Base-by-base conservation (phyloP, 2,888 invertebrate species). In the Slavum lentiscoides region DNA sequence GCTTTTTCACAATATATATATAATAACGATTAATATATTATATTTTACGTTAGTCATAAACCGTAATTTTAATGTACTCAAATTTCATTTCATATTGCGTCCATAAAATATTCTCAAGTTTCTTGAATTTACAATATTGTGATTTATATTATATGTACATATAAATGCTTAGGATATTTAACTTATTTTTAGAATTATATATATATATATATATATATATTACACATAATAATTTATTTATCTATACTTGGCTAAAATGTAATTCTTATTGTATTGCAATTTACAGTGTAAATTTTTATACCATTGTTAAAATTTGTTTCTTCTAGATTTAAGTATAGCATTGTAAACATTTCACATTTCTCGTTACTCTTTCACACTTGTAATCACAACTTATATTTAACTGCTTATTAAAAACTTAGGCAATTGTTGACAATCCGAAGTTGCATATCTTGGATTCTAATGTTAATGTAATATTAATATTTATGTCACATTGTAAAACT, bases 371-470 rank as follows among this genome's bases (percentile, higher is more conserved):
- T 76, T 30, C 30, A 30, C 68, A 77, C 76, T 77, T 69, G 69
- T 77, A 77, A 69, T 77, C 67, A 70, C 55, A 62, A 69, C 53
- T 77, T 70, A 70, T 72, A 55, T 43, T 53, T 62, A 62, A 70
- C 55, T 55, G 77, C 77, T 80, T 80, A 23, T 72, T 70, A 70
- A 55, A 23, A 39, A 70, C 55, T 80, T 80, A 80, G 77, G 62
- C 62, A 70, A 80, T 70, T 80, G 77, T 80, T 80, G 77, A 80
- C 77, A 80, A 80, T 80, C 77, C 77, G 37, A 80, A 64, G 11
- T 80, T 70, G 70, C 77, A 80, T 80, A 80, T 80, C 77, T 80
- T 80, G 77, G 77, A 80, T 80, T 80, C 37, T 64, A 64, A 55
- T 80, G 61, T 49, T 62, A 69, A 53, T 37, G 13, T 76, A 49